Conservation (phyloP, 2,888 invertebrate genomes). For the Euphydryas editha region DNA sequence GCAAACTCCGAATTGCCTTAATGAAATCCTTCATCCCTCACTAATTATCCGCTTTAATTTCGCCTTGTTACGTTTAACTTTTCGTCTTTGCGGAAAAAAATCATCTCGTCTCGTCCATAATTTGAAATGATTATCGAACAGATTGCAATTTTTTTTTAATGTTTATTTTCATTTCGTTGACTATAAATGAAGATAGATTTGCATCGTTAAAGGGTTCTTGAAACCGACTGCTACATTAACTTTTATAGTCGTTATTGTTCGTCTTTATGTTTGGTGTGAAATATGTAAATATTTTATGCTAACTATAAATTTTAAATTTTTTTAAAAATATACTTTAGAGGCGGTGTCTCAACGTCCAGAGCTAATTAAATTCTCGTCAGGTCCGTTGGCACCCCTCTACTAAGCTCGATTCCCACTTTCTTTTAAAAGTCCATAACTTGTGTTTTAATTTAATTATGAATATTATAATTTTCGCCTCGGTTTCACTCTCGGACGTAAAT, state of each 20-base stretch:
- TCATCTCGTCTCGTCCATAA: slow-evolving; percentile 26
- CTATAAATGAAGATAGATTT: background rate
- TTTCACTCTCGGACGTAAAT: slow-evolving; percentile 58
- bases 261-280: background rate
- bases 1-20: slow-evolving; percentile 66
- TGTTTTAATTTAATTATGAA: slow-evolving; percentile 76
- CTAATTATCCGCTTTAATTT: slow-evolving; percentile 40
- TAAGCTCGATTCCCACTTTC: slow-evolving; percentile 68
- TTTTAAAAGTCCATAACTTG: slow-evolving; percentile 75
- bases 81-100: slow-evolving; percentile 29
- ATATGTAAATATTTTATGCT: background rate
- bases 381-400: slow-evolving; percentile 55
- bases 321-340: slow-evolving; percentile 17
- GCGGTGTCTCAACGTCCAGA: slow-evolving; percentile 45
- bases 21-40: slow-evolving; percentile 59
- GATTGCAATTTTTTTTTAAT: slow-evolving; percentile 14
- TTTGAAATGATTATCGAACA: slow-evolving; percentile 8
- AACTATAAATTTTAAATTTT: background rate
- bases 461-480: slow-evolving; percentile 70
- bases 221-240: background rate
- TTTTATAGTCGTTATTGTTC: background rate
- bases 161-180: background rate
- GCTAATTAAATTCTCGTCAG: slow-evolving; percentile 70
- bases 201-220: background rate
- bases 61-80: slow-evolving; percentile 35